Evolutionary conservation across 2,888 invertebrate genomes (phyloP), one percentile per base, ranked within the genome.

Genomic region (Diplazon laetatorius): DNA sequence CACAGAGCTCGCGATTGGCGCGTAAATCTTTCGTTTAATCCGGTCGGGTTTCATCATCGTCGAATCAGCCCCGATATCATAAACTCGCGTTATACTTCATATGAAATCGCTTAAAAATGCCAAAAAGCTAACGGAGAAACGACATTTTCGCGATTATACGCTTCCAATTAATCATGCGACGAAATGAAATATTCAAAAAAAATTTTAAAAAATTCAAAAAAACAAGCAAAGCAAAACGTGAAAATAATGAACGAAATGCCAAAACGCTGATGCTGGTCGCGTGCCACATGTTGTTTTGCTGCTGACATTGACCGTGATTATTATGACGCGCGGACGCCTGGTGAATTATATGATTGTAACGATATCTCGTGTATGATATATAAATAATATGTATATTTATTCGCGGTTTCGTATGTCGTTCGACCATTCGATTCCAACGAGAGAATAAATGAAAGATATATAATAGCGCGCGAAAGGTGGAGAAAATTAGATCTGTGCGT

Each of bases 371-470:
- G 73, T 69, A 72, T 65, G 37, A 66, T 68, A 68, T 57, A 63
- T 69, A 65, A 35, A 65, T 69, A 73, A 18, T 63, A 59, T 65
- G 6, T 75, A 75, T 62, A 62, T 46, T 57, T 78, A 73, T 78
- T 69, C 73, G 78, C 46, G 70, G 74, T 71, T 30, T 70, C 74
- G 57, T 48, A 66, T 37, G 66, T 70, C 78, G 62, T 73, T 73
- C 69, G 73, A 69, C 69, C 69, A 74, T 78, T 78, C 73, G 59
- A 74, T 74, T 74, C 52, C 69, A 73, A 74, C 77, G 73, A 74
- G 63, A 74, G 57, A 65, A 16, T 50, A 35, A 35, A 25, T 39
- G n/a, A 18, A 16, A 35, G 48, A 50, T 30, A 16, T 16, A 42
- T 62, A 60, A 37, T n/a, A n/a, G n/a, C 59, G 65, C 50, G 12